phyloP scores from a whole-genome alignment of 2,797 vertebrate genomes.

The Melanotaenia parkinsoni region DNA sequence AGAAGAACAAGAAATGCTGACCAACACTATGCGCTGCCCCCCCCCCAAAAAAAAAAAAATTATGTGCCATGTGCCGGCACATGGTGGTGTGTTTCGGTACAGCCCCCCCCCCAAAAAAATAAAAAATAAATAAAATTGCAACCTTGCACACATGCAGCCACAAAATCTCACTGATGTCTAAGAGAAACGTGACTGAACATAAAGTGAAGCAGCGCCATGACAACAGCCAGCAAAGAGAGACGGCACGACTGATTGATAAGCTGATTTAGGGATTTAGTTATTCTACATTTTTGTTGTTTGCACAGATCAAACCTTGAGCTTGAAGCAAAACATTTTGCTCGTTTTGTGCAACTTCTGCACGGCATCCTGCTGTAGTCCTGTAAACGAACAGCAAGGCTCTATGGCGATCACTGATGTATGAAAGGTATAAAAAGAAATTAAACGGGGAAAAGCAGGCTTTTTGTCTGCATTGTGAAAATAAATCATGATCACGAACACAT shows the following conservation, averaged over 20 bases:
- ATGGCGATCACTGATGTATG: slow-evolving; percentile 55
- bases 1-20: neutral
- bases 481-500: slow-evolving; percentile 41
- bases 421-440: slow-evolving; percentile 24
- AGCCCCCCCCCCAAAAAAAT: neutral
- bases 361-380: slow-evolving; percentile 42
- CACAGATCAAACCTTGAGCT: slow-evolving; percentile 18
- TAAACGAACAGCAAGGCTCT: slow-evolving; percentile 30
- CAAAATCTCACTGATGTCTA: slow-evolving; percentile 19
- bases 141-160: slow-evolving; percentile 26
- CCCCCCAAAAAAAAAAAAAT: neutral
- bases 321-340: slow-evolving; percentile 17
- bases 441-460: slow-evolving; percentile 1
- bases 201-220: slow-evolving; percentile 20
- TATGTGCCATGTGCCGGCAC: slow-evolving; percentile 29
- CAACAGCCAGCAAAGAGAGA: slow-evolving; percentile 12
- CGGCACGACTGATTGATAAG: neutral
- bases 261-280: slow-evolving; percentile 9
- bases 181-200: slow-evolving; percentile 19
- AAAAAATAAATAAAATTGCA: slow-evolving; percentile 26
- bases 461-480: slow-evolving; percentile 58
- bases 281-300: slow-evolving; percentile 43
- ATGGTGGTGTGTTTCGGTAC: slow-evolving; percentile 1
- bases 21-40: neutral
- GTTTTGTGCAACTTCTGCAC: slow-evolving; percentile 50